Percentiles rank a stretch among this genome's conserved stretches.
Conservation (phyloP, 2,888 invertebrate species). For the Epinotia ramella region DNA sequence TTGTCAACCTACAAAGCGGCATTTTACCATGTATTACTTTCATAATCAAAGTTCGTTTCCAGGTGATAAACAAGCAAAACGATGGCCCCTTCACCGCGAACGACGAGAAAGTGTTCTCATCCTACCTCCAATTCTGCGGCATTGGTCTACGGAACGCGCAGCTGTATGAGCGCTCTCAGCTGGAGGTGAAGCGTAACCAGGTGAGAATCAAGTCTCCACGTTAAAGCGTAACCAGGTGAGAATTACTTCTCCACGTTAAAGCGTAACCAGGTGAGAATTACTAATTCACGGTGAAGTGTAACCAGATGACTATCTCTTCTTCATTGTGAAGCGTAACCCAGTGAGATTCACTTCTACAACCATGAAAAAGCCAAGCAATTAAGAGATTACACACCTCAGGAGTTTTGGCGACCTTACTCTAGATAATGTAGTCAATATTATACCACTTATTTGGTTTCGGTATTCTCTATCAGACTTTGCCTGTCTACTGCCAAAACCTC, state of each 20-base stretch:
- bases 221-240: conserved; percentile 96
- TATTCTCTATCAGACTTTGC: no score
- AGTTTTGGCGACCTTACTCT: no score
- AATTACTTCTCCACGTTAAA: background rate
- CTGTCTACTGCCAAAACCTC: no score
- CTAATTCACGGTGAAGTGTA: background rate
- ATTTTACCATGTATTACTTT: no score
- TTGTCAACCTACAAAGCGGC: no score
- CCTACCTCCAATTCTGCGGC: conserved; percentile 98
- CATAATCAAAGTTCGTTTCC: conserved; percentile 38
- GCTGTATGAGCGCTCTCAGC: conserved; percentile 96
- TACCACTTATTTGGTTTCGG: no score
- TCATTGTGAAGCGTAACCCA: background rate
- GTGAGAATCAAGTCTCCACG: conserved; percentile 76
- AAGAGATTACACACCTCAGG: no score
- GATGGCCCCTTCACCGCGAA: conserved; percentile 92
- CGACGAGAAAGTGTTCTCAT: conserved; percentile 96
- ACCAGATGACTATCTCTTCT: no score
- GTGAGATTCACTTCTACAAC: no score
- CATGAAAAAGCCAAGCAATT: no score
- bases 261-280: background rate
- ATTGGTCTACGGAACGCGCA: conserved; percentile 98
- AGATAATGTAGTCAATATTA: no score
- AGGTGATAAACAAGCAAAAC: conserved; percentile 96
- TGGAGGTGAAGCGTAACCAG: conserved; percentile 98